phyloP scores from a whole-genome alignment of 2,113 vertebrate genomes.

The Melozone crissalis region DNA sequence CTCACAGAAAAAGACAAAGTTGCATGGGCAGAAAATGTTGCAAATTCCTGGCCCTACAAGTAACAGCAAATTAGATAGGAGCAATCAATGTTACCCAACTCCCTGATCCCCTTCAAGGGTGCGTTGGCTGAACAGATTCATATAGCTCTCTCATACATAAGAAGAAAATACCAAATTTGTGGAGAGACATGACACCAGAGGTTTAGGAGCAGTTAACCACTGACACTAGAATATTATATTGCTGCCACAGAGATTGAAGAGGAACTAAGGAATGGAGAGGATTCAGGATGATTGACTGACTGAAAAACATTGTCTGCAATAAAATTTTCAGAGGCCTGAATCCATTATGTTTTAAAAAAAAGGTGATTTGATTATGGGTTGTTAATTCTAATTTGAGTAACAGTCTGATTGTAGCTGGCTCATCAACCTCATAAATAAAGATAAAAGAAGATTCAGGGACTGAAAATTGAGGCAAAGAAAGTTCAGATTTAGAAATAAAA shows the following conservation, averaged over 20 bases:
- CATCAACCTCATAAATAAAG: constrained; percentile 29
- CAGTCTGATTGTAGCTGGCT: constrained; percentile 2
- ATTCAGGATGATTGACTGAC: background rate
- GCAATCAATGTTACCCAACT: background rate
- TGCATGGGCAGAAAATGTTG: background rate
- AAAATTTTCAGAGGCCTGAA: constrained; percentile 9
- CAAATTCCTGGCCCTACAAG: background rate
- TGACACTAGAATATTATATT: background rate
- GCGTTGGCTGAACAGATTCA: background rate
- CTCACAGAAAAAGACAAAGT: background rate
- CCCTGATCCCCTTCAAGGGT: background rate
- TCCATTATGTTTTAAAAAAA: background rate
- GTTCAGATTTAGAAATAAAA: constrained; percentile 5
- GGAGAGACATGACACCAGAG: background rate
- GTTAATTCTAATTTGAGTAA: constrained; percentile 30
- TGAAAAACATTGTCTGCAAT: background rate
- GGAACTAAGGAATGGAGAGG: background rate
- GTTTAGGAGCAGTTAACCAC: background rate
- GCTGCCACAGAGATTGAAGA: background rate
- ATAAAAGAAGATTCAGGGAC: constrained; percentile 24
- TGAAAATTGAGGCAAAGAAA: background rate
- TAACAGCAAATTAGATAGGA: background rate
- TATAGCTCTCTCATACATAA: background rate
- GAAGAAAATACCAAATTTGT: background rate
- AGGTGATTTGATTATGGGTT: background rate